These are phyloP conservation scores for Scyliorhinus canicula DNA, from an alignment of 2,797 vertebrate species.

Conservation along the genomic window DNA sequence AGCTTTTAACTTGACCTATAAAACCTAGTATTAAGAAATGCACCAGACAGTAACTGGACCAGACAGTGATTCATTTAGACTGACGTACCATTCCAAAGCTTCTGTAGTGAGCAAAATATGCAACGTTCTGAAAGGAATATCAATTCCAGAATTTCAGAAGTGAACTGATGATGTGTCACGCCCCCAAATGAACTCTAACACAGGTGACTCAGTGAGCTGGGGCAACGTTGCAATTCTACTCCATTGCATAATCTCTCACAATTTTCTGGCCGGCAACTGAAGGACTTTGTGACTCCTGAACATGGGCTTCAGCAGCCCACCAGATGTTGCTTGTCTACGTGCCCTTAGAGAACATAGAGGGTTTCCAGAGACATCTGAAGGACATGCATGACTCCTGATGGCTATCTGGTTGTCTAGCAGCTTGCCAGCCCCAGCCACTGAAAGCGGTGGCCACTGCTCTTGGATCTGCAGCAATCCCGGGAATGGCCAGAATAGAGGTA, in stretches of 20 bases:
- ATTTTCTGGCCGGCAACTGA: neutral
- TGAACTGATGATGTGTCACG: neutral
- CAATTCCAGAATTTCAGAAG: neutral
- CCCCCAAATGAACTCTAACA: neutral
- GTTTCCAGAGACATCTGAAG: neutral
- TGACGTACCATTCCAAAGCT: neutral
- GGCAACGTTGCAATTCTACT: neutral
- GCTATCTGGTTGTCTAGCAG: too few species aligned
- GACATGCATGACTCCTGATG: too few species aligned
- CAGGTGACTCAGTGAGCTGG: neutral
- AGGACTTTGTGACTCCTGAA: neutral
- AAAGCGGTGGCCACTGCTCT: too few species aligned
- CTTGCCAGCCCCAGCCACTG: too few species aligned
- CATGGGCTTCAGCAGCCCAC: neutral
- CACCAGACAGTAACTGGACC: neutral
- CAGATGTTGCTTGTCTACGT: neutral
- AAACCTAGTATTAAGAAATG: neutral
- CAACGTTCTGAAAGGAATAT: neutral
- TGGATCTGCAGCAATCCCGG: too few species aligned
- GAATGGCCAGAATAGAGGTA: too few species aligned
- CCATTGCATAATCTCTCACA: neutral
- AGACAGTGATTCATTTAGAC: neutral
- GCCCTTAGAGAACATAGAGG: neutral
- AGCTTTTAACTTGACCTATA: neutral
- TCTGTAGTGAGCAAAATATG: neutral